Percentiles rank a stretch among this genome's conserved stretches.
These are phyloP conservation scores for Tetramorium simillimum DNA, from an alignment of 1,140 invertebrate species.

Conservation along the genomic window DNA sequence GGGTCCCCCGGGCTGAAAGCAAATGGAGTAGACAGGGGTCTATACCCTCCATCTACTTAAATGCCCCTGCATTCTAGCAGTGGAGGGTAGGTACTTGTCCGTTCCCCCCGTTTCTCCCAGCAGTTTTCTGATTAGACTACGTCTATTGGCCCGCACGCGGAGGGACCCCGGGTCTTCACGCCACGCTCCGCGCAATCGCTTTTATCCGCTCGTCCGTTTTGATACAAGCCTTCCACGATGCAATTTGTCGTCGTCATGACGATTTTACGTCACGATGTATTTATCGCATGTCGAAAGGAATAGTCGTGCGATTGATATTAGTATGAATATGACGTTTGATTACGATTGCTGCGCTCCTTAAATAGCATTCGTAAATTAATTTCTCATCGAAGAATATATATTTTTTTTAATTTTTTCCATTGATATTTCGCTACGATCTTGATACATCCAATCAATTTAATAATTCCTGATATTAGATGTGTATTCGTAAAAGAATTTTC, in stretches of 20 bases:
- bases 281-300: constrained; percentile 3
- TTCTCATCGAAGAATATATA: neutral
- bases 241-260: constrained; percentile 22
- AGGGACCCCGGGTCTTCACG: constrained; percentile 59
- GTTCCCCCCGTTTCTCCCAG: constrained; percentile 31
- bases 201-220: constrained; percentile 31
- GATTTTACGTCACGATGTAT: constrained; percentile 3
- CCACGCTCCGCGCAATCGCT: constrained; percentile 66
- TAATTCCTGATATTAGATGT: neutral
- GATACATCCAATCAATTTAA: neutral
- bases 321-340: neutral
- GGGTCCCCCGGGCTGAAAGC: constrained; percentile 70
- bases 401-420: too few species aligned
- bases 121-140: constrained; percentile 77
- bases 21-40: constrained; percentile 76
- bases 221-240: constrained; percentile 57
- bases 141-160: constrained; percentile 62
- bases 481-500: neutral
- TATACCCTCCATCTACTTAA: constrained; percentile 76
- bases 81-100: constrained; percentile 67
- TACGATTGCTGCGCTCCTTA: neutral
- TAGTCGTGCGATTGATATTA: neutral
- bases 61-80: constrained; percentile 71
- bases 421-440: neutral
- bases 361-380: neutral